Percentiles rank a stretch among this genome's conserved stretches.
Conservation (phyloP, 2,797 vertebrate genomes). For the Champsocephalus esox region DNA sequence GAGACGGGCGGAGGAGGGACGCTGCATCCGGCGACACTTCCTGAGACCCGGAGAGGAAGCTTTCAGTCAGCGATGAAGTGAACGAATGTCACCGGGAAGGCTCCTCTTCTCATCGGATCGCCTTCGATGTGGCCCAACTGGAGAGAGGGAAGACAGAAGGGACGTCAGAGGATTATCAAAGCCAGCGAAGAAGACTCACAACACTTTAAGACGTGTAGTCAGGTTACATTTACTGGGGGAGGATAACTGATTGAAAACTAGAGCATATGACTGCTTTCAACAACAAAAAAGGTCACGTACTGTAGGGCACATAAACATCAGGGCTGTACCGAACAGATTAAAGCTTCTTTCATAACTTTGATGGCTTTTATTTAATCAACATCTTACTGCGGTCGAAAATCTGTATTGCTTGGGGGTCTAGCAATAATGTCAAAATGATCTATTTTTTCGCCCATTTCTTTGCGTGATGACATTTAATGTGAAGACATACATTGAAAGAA, state of each 20-base stretch:
- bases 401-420: too few relatives aligned
- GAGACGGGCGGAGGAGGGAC: constrained; percentile 2
- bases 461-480: too few relatives aligned
- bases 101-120: constrained; percentile 93
- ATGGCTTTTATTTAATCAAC: too few relatives aligned
- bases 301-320: neutral
- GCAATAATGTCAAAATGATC: too few relatives aligned
- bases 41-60: constrained; percentile 24
- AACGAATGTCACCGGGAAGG: constrained; percentile 97
- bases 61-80: constrained; percentile 95
- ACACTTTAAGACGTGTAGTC: neutral
- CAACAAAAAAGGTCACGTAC: neutral
- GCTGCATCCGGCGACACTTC: constrained; percentile 27
- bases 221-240: neutral
- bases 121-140: constrained; percentile 99
- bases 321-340: too few relatives aligned
- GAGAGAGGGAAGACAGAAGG: constrained; percentile 17
- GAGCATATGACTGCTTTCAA: neutral
- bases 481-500: too few relatives aligned
- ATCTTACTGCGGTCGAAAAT: too few relatives aligned
- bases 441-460: too few relatives aligned
- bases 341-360: too few relatives aligned
- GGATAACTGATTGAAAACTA: neutral
- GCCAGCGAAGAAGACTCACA: too few relatives aligned
- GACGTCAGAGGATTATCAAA: constrained; percentile 1